Percentiles rank a stretch among this genome's conserved stretches.
Evolutionary conservation across 2,113 vertebrate genomes (phyloP).

Genomic region (Seriola dumerili): DNA sequence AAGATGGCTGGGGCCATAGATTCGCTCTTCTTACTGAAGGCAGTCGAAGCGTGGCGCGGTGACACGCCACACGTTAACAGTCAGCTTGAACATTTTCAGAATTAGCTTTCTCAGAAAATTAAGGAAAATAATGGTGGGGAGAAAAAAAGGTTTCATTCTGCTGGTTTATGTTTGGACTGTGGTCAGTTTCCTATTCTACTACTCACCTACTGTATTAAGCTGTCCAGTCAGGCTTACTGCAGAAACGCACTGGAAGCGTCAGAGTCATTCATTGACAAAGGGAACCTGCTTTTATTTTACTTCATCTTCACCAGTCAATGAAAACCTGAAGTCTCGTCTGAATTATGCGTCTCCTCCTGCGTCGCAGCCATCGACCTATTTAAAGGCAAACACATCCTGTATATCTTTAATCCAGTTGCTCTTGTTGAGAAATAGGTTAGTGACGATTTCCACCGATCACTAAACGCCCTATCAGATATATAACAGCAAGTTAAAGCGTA

Average conservation of each 20-base stretch:
- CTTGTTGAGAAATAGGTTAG: background rate
- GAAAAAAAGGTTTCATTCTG: conserved; percentile 49
- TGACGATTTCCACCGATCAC: conserved; percentile 3
- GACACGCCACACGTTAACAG: conserved; percentile 19
- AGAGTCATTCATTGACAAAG: background rate
- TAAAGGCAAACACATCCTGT: background rate
- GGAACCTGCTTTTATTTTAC: background rate
- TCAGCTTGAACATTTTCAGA: conserved; percentile 63
- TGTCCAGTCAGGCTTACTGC: conserved; percentile 32
- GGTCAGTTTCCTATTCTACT: conserved; percentile 59
- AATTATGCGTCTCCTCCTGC: background rate
- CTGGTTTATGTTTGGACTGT: conserved; percentile 70
- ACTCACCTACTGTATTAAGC: conserved; percentile 54
- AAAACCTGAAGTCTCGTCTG: background rate
- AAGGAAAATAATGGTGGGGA: conserved; percentile 34
- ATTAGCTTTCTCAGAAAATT: conserved; percentile 73
- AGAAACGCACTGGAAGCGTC: conserved; percentile 75
- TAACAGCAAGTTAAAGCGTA: background rate
- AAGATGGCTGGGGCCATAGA: conserved; percentile 19
- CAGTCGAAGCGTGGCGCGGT: background rate
- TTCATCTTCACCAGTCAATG: background rate
- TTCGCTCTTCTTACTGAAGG: conserved; percentile 53
- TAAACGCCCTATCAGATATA: background rate
- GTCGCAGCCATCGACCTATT: background rate
- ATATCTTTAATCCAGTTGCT: background rate